Evolutionary conservation across 2,113 vertebrate species (phyloP), one percentile per base, ranked within the genome.

Genomic region (Ahaetulla prasina): DNA sequence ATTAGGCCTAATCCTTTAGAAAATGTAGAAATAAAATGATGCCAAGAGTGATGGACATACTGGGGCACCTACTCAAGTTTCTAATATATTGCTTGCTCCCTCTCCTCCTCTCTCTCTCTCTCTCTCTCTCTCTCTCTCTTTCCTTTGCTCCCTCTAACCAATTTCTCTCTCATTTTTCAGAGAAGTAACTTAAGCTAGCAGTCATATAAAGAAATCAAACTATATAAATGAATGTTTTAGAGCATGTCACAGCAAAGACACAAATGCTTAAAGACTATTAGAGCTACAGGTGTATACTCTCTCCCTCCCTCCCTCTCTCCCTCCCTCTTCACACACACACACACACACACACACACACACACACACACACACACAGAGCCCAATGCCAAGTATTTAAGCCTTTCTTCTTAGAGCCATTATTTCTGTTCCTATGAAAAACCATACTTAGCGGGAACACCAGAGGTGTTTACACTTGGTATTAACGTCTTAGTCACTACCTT

Each of bases 151-250:
- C 2, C 43, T 84, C 43, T 27, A 85, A 85, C 39, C 35, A 88
- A 50, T 85, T 49, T 49, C 30, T 88, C 23, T 27, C 23, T 92
- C 18, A 53, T 4, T 53, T 60, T 49, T 54, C 14, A 52, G 35
- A 88, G 27, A 89, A 95, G 96, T 97, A 98, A 97, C 96, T 92
- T 94, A 96, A 97, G 94, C 96, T 97, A 97, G 97, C 97, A 97
- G 95, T 97, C 95, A 94, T 97, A 97, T 97, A 96, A 97, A 96
- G 94, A 97, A 98, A 97, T 97, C 96, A 97, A 97, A 95, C 94
- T 94, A 89, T 95, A 95, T 96, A 97, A 97, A 95, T 52, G 43
- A 96, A 97, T 93, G 95, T 95, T 96, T 95, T 94, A 94, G 96
- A 95, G 95, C 94, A 96, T 95, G 96, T 96, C 96, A 96, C 95